phyloP scores from a whole-genome alignment of 2,888 invertebrate genomes.

The Drosophila histrio region DNA sequence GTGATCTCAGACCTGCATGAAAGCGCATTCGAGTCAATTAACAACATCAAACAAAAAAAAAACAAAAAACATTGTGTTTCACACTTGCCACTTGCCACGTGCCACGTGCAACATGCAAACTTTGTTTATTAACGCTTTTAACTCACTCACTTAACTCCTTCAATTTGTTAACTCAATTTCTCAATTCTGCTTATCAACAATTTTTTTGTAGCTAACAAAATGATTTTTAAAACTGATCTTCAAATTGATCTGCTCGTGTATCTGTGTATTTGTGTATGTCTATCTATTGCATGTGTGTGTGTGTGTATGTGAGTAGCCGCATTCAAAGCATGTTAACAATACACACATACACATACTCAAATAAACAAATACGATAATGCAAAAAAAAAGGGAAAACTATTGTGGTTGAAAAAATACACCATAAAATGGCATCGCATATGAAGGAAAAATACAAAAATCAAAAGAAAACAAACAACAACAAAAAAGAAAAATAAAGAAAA shows the following conservation, averaged over 20 bases:
- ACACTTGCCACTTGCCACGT: conserved; percentile 13
- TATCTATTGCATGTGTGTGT: conserved; percentile 16
- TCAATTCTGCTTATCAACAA: conserved; percentile 13
- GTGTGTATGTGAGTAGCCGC: conserved; percentile 3
- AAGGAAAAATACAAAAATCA: conserved; percentile 36
- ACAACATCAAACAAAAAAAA: conserved; percentile 21
- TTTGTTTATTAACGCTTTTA: conserved; percentile 27
- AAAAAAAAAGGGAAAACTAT: conserved; percentile 12
- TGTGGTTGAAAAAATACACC: conserved; percentile 22
- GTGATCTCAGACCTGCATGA: conserved; percentile 13
- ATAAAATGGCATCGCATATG: conserved; percentile 31
- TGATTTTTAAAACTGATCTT: conserved; percentile 38
- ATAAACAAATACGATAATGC: conserved; percentile 19
- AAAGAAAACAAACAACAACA: conserved; percentile 25
- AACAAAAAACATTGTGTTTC: conserved; percentile 20
- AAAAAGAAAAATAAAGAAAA: conserved; percentile 13
- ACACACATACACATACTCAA: neutral
- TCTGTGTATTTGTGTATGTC: conserved; percentile 7
- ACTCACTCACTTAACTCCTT: conserved; percentile 23
- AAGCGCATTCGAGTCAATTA: conserved; percentile 65
- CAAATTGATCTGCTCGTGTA: conserved; percentile 12
- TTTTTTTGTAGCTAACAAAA: conserved; percentile 22
- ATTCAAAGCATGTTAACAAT: conserved; percentile 1
- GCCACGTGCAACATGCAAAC: conserved; percentile 23
- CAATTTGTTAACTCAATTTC: conserved; percentile 24